Percentiles rank a stretch among this genome's conserved stretches.
phyloP scores from a whole-genome alignment of 2,113 vertebrate species.

The Chroicocephalus ridibundus region DNA sequence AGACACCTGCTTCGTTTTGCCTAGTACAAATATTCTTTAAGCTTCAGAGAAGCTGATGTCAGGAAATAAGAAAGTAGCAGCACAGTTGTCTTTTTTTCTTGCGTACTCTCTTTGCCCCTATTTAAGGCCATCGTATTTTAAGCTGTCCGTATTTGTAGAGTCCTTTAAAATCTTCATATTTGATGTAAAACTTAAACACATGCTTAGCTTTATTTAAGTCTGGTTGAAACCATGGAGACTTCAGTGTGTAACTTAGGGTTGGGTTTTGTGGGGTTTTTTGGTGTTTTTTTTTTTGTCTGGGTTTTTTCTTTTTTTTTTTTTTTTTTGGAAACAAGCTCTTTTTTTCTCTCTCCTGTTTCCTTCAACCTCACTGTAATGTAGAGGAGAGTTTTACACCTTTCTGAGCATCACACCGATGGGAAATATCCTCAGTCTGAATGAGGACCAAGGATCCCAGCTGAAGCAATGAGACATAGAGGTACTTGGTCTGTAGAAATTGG shows the following conservation, averaged over 20 bases:
- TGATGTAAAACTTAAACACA: neutral
- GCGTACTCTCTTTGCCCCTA: neutral
- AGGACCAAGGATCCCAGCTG: neutral
- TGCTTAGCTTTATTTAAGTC: neutral
- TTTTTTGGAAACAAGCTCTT: neutral
- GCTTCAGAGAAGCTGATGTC: neutral
- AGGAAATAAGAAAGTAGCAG: neutral
- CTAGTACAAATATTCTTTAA: neutral
- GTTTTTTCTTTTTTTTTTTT: too few species aligned
- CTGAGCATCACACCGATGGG: neutral
- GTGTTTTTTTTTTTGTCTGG: too few species aligned
- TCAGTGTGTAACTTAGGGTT: neutral
- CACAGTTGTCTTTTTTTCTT: neutral
- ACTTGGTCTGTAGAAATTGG: neutral
- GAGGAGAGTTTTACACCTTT: neutral
- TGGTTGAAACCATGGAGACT: neutral
- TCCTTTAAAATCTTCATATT: neutral
- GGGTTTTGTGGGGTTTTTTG: too few species aligned
- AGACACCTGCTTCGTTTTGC: neutral
- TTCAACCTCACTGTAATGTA: neutral
- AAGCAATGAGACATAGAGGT: neutral
- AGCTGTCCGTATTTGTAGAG: neutral
- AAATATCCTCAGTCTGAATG: neutral
- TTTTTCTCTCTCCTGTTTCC: neutral
- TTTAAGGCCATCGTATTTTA: neutral